Base-by-base conservation (phyloP, 2,888 invertebrate species). In the Lucinisca nassula region DNA sequence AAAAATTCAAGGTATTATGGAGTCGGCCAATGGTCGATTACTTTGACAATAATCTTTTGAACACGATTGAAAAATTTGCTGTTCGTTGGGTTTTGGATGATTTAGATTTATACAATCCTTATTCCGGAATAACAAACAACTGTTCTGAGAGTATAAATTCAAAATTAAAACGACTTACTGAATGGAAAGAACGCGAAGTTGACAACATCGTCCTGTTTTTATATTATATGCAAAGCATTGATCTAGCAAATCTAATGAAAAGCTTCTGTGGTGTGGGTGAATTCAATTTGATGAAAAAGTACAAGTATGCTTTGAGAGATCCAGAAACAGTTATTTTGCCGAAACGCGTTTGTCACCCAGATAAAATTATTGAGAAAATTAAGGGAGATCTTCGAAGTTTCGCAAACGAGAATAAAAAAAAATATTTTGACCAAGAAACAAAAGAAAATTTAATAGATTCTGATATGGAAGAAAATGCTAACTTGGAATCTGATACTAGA, bases 81-180 rank as follows among this genome's bases (percentile, higher is more conserved):
- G 86, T n/a, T 10, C 49, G 70, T 6, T 86, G 79, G 82, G 70
- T 82, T 2, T 38, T 86, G 27, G 82, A 82, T 49, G 21, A 61
- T 51, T 2, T 30, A 3, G 67, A 67, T 67, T 77, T 77, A 37
- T 55, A 21, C 27, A 77, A 77, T 37, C 58, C 67, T 1, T 67
- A 67, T 58, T 77, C 67, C 2, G 77, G 77, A 21, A 58, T 77
- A n/a, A 77, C 58, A 24, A 75, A 49, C 58, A 35, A 67, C 21
- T 67, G 55, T 10, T 76, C 77, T 8, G 77, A 77, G 24, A 77
- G 77, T 24, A 58, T 58, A n/a, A 77, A 77, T 58, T 58, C 77
- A 24, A 61, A 38, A 27, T 37, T 77, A n/a, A 77, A 77, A 38
- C 35, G 58, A 40, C 37, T 58, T 4, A 77, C 37, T 12, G 58